A percentile compares a stretch with the other conserved stretches of the same genome.
Conservation (phyloP, 2,113 vertebrate genomes). For the Ondatra zibethicus region DNA sequence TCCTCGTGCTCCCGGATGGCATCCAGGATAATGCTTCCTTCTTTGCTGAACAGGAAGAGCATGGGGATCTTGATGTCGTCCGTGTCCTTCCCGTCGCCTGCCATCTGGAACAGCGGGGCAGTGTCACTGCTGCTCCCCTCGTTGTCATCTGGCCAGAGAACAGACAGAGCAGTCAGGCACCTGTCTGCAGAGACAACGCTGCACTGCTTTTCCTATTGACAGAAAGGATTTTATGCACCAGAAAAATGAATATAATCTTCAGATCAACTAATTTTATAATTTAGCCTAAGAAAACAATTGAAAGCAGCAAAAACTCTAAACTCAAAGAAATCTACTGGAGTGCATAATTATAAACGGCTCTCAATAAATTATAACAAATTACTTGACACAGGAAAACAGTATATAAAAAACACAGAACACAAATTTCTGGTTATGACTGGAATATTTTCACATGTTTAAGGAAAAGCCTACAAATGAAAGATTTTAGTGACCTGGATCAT, state of each 20-base stretch:
- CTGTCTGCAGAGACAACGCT: not conserved
- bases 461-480: slow-evolving; percentile 37
- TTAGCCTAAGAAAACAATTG: not conserved
- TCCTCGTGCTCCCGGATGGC: slow-evolving; percentile 94
- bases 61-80: slow-evolving; percentile 96
- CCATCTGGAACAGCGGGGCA: slow-evolving; percentile 99
- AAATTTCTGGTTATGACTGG: slow-evolving; percentile 29
- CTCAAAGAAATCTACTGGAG: not conserved
- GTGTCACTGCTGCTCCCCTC: slow-evolving; percentile 99
- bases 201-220: not conserved
- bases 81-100: slow-evolving; percentile 96
- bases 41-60: slow-evolving; percentile 98
- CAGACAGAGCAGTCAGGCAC: not conserved
- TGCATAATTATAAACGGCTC: not conserved
- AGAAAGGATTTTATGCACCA: not conserved
- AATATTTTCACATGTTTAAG: slow-evolving; percentile 26
- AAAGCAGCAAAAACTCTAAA: not conserved
- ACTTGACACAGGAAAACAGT: not conserved
- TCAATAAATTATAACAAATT: not conserved
- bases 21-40: slow-evolving; percentile 96
- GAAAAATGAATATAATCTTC: not conserved
- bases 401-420: not conserved
- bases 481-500: not conserved
- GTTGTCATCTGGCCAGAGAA: slow-evolving; percentile 93
- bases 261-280: slow-evolving; percentile 5